Conservation (phyloP, 2,113 vertebrate genomes). For the Gymnarchus niloticus region DNA sequence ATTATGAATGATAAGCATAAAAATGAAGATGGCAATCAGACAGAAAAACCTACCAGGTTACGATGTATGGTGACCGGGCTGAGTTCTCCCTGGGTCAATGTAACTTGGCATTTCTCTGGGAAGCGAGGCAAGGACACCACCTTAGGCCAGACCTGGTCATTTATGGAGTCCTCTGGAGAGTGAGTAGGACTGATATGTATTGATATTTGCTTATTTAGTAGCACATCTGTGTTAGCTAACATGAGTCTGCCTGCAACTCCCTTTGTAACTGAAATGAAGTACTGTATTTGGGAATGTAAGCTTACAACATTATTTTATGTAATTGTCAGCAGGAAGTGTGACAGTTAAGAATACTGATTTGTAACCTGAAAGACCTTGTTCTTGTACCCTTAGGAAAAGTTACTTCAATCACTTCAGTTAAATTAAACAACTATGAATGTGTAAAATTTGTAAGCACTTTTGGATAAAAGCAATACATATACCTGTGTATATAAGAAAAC, state of each 20-base stretch:
- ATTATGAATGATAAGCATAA: not conserved
- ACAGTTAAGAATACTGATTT: not conserved
- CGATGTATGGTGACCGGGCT: slow-evolving; percentile 14
- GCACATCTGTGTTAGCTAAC: no score
- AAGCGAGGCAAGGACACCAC: not conserved
- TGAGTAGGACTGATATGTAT: not conserved
- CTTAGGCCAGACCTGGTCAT: not conserved
- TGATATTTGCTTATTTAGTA: not conserved
- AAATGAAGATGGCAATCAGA: not conserved
- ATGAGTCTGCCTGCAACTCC: no score
- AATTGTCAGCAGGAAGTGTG: not conserved
- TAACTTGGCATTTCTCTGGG: not conserved
- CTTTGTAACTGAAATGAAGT: not conserved
- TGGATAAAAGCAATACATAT: not conserved
- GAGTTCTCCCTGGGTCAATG: not conserved
- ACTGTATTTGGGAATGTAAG: not conserved
- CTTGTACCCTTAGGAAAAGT: not conserved
- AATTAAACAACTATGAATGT: not conserved
- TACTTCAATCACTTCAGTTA: not conserved
- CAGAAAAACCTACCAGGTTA: not conserved
- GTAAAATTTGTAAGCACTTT: not conserved
- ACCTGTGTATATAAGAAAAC: not conserved
- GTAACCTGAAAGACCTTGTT: not conserved
- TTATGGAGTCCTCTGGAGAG: not conserved
- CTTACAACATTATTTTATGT: not conserved